These are phyloP conservation scores for Callospermophilus lateralis DNA, from an alignment of 2,113 vertebrate genomes.

Conservation along the genomic window DNA sequence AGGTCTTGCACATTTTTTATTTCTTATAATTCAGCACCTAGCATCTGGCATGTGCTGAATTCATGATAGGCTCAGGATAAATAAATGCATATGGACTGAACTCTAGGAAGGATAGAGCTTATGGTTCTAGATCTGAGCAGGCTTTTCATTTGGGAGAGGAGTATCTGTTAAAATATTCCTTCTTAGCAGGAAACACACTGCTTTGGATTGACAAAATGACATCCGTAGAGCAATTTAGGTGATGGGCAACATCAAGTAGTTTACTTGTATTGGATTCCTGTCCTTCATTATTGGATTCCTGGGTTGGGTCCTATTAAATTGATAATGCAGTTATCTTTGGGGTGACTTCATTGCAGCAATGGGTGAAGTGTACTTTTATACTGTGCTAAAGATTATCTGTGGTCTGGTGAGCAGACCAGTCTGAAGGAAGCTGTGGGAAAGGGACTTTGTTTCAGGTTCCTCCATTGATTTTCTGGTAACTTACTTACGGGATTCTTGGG, in stretches of 20 bases:
- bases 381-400: not conserved
- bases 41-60: not conserved
- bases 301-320: constrained; percentile 46
- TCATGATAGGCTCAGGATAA: not conserved
- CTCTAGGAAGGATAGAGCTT: not conserved
- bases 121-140: not conserved
- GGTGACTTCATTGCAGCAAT: constrained; percentile 40
- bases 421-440: constrained; percentile 42
- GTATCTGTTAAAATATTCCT: not conserved
- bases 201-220: constrained; percentile 38
- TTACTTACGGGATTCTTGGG: not conserved
- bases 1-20: not conserved
- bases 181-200: constrained; percentile 11
- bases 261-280: constrained; percentile 60
- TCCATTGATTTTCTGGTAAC: constrained; percentile 56
- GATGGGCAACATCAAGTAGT: not conserved
- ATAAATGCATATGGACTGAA: not conserved
- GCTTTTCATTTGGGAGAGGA: not conserved
- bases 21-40: not conserved
- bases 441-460: not conserved
- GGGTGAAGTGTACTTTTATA: constrained; percentile 2
- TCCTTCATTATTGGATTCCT: constrained; percentile 53
- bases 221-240: not conserved
- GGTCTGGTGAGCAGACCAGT: not conserved
- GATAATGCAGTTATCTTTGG: constrained; percentile 31